Percentiles rank a stretch among this genome's conserved stretches.
These are phyloP conservation scores for Bubo bubo DNA, from an alignment of 2,113 vertebrate genomes.

Conservation along the genomic window DNA sequence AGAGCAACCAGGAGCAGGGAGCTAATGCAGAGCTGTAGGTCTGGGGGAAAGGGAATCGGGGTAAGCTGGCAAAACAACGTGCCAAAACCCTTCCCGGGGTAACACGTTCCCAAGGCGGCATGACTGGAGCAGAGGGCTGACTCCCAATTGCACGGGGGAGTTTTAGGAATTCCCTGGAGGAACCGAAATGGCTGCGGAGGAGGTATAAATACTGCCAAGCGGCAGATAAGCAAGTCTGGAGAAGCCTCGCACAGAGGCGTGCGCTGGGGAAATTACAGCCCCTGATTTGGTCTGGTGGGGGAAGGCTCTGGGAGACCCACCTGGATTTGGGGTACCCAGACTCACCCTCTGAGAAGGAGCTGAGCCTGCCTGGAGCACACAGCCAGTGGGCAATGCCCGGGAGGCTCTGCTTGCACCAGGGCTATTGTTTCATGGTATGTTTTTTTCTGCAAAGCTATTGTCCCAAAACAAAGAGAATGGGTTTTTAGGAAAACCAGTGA, in stretches of 20 bases:
- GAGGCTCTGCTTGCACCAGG: not conserved
- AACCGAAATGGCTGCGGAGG: not conserved
- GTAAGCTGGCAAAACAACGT: not conserved
- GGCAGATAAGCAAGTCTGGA: not conserved
- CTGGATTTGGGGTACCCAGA: not conserved
- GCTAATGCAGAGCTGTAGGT: accelerated
- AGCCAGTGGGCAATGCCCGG: accelerated
- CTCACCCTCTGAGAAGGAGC: not conserved
- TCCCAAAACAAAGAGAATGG: not conserved
- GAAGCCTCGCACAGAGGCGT: not conserved
- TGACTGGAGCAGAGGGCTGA: not conserved
- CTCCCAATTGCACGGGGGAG: accelerated
- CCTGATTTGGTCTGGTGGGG: not conserved
- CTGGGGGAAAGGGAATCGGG: not conserved
- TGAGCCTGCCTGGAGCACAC: not conserved
- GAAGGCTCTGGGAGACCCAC: not conserved
- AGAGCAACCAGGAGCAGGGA: not conserved
- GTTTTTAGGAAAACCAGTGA: not conserved
- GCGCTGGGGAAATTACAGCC: not conserved
- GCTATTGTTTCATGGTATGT: not conserved
- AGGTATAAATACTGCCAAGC: not conserved
- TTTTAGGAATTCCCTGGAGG: constrained; percentile 9
- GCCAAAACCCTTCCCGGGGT: not conserved
- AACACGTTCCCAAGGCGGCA: not conserved
- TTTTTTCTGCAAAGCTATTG: not conserved